A percentile compares a stretch with the other conserved stretches of the same genome.
Evolutionary conservation across 2,113 vertebrate species (phyloP).

Genomic region (Amphilophus citrinellus): DNA sequence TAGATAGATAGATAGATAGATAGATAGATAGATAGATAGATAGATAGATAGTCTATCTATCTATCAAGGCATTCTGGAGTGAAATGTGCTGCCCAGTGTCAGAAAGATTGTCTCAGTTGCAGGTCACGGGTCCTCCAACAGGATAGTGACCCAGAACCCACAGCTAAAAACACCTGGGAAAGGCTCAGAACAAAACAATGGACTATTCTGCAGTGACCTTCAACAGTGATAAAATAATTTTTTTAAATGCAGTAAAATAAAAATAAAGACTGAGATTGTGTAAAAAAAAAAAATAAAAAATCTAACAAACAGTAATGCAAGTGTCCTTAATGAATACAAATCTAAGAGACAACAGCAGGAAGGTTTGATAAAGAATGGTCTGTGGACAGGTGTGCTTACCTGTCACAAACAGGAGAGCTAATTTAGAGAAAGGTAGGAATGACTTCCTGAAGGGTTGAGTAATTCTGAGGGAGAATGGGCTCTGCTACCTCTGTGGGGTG

Average conservation of each 20-base stretch:
- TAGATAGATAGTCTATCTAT: background rate
- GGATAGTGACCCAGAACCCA: no score
- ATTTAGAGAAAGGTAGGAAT: background rate
- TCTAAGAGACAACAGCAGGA: background rate
- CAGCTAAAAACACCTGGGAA: no score
- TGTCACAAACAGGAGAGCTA: background rate
- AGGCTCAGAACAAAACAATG: no score
- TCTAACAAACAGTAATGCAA: background rate
- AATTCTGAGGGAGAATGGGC: background rate
- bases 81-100: no score
- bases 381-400: background rate
- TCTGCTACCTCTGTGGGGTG: background rate
- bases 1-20: background rate
- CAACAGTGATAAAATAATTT: no score
- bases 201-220: no score
- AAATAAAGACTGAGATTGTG: background rate
- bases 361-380: background rate
- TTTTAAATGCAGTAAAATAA: background rate
- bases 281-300: background rate
- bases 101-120: no score
- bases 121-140: no score
- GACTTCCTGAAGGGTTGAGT: background rate
- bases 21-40: background rate
- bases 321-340: background rate
- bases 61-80: no score